These are phyloP conservation scores for Torymus aiolomorphi DNA, from an alignment of 2,888 invertebrate species.

Conservation along the genomic window DNA sequence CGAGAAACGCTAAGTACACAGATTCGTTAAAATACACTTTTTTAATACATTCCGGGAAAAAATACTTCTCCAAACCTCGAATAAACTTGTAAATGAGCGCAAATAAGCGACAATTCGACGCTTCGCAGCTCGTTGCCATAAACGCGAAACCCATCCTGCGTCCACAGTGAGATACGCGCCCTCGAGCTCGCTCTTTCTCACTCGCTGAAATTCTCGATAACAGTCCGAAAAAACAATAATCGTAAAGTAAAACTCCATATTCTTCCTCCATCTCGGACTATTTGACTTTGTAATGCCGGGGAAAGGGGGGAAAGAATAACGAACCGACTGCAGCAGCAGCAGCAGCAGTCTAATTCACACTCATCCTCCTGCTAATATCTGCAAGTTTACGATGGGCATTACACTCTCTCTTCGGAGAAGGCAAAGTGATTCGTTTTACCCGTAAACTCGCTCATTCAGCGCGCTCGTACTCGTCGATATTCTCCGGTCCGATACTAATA, in stretches of 20 bases:
- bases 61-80: slow-evolving; percentile 4
- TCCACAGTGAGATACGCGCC: neutral
- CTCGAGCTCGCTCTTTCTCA: neutral
- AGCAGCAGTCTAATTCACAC: neutral
- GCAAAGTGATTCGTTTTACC: slow-evolving; percentile 6
- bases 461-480: neutral
- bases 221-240: slow-evolving; percentile 39
- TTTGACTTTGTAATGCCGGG: slow-evolving; percentile 45
- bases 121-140: neutral
- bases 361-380: slow-evolving; percentile 32
- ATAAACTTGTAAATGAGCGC: slow-evolving; percentile 38
- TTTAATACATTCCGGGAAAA: neutral
- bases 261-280: slow-evolving; percentile 39
- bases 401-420: slow-evolving; percentile 19
- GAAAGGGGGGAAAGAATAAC: neutral
- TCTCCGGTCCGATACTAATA: slow-evolving; percentile 27
- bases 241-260: slow-evolving; percentile 52
- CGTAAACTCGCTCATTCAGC: slow-evolving; percentile 14
- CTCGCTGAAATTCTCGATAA: slow-evolving; percentile 9
- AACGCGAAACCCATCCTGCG: neutral
- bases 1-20: no score
- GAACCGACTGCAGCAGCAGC: neutral
- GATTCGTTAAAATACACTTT: no score
- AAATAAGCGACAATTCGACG: slow-evolving; percentile 20
- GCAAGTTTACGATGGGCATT: slow-evolving; percentile 47